Evolutionary conservation across 2,797 vertebrate species (phyloP), one percentile per base, ranked within the genome.

Genomic region (Cyprinodon diabolis): DNA sequence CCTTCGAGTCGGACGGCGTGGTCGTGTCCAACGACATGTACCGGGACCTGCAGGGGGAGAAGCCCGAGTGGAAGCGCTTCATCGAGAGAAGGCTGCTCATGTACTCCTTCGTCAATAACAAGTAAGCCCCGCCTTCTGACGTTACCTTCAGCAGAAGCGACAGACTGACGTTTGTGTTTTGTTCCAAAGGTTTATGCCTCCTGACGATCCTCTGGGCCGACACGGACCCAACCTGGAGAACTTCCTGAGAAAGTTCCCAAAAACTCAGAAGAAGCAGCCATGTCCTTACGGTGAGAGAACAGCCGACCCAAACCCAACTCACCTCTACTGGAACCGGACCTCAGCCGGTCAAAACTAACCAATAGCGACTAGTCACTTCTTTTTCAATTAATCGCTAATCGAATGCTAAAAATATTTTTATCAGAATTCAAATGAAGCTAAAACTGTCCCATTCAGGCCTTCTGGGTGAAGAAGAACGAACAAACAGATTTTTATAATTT

Each of bases 221-320:
- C 81, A 94, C 8, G 95, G 95, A 11, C 95, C 95, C 0, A 93
- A 91, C 6, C 77, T 95, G 57, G 92, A 94, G 37, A 95, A 95
- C 81, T 94, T 95, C 70, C 87, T 95, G 2, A 81, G 90, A 2
- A 92, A 72, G 78, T 84, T 90, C 82, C 94, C 94, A 2, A 92
- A 91, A 81, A 95, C 94, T 45, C 94, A 93, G 74, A 97, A 96
- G 84, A 98, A 96, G 76, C 95, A 95, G 75, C 95, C 89, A 0
- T 99, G 98, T 76, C 98, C 98, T 78, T 99, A 99, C 2, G 97
- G 98, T 99, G 92, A 96, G 96, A 88, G 69, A 19, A 63, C 37
- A 6, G 30, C 30, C 30, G 30, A 30, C 30, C 2, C 30, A 30
- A 30, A 30, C 30, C 30, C 30, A 30, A 30, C 30, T 30, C 30